Conservation (phyloP, 2,797 vertebrate genomes). For the Cheirogaleus major region DNA sequence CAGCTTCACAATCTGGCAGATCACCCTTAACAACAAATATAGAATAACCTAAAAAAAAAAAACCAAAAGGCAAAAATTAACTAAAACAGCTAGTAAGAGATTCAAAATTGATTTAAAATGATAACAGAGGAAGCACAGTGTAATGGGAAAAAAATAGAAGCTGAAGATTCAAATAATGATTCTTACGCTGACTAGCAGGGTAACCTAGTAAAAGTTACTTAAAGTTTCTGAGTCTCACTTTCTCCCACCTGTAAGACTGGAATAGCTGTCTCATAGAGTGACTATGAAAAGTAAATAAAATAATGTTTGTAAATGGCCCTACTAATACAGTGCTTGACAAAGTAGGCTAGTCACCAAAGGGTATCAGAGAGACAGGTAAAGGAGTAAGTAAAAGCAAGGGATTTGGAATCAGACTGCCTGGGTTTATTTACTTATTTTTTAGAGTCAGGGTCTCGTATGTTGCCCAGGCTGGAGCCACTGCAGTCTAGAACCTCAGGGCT, state of each 20-base stretch:
- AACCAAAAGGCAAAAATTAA: constrained; percentile 73
- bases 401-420: background rate
- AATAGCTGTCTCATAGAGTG: background rate
- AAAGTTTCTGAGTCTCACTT: background rate
- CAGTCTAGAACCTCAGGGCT: background rate
- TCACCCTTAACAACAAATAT: constrained; percentile 99
- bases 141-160: background rate
- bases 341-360: background rate
- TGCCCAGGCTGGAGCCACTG: background rate
- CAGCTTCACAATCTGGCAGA: constrained; percentile 97
- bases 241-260: background rate
- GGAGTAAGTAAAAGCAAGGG: background rate
- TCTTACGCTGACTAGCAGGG: background rate
- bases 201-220: background rate
- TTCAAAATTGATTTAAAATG: background rate
- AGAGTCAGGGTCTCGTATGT: background rate
- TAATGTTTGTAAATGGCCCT: background rate
- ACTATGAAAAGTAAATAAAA: background rate
- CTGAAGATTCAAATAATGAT: background rate
- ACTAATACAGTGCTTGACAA: background rate
- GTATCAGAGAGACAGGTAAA: background rate
- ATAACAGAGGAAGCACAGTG: background rate
- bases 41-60: constrained; percentile 94
- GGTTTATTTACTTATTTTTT: background rate
- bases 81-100: constrained; percentile 45